Evolutionary conservation across 2,797 vertebrate genomes (phyloP).

Genomic region (Acrossocheilus fasciatus): DNA sequence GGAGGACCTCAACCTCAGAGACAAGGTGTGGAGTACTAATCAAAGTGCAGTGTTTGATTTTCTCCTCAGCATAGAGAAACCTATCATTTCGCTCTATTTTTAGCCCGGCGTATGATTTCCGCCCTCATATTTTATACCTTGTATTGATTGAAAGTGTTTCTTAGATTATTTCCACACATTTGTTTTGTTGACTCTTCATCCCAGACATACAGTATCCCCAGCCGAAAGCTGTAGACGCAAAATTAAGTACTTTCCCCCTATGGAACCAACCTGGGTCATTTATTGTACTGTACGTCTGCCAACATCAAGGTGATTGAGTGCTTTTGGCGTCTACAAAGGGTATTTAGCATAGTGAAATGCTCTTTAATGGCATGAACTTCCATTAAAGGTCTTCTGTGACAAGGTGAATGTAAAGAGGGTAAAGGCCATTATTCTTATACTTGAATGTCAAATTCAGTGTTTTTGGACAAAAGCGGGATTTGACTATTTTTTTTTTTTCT

Average conservation of each 20-base stretch:
- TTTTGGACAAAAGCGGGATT: neutral
- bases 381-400: slow-evolving; percentile 8
- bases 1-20: slow-evolving; percentile 61
- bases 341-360: slow-evolving; percentile 32
- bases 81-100: slow-evolving; percentile 37
- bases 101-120: slow-evolving; percentile 28
- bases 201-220: neutral
- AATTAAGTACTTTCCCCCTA: slow-evolving; percentile 13
- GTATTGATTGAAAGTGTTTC: slow-evolving; percentile 41
- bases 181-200: slow-evolving; percentile 16
- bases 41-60: slow-evolving; percentile 62
- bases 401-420: neutral
- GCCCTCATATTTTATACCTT: slow-evolving; percentile 32
- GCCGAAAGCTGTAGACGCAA: neutral
- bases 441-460: neutral
- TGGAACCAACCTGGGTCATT: slow-evolving; percentile 5
- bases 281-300: neutral
- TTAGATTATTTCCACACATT: slow-evolving; percentile 29
- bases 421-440: neutral
- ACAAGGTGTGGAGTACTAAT: slow-evolving; percentile 55
- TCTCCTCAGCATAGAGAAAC: slow-evolving; percentile 61
- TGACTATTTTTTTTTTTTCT: neutral
- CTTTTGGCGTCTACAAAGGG: neutral
- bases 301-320: slow-evolving; percentile 40
- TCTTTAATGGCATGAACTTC: slow-evolving; percentile 16